Base-by-base conservation (phyloP, 2,888 invertebrate species). In the Syritta pipiens region DNA sequence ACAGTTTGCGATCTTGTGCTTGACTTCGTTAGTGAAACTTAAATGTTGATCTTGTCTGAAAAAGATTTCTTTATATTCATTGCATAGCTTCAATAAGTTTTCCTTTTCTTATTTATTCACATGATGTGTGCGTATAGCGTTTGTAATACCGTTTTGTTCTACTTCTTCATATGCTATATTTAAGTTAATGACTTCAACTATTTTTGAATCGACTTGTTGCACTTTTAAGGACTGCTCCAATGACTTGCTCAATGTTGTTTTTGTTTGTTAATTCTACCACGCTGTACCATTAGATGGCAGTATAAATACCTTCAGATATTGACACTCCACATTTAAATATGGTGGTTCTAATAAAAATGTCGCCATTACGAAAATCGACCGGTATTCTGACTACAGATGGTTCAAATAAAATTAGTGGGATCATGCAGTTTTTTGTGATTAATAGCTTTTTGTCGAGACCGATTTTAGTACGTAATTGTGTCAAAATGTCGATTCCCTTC, bases 371-470 rank as follows among this genome's bases (percentile, higher is more conserved):
- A 19, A 74, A 22, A 48, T 72, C 55, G 7, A 68, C 55, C 12
- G 67, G 67, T 24, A 75, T 4, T 17, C 30, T 19, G 4, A 44
- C 44, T 32, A 75, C 44, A 5, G 44, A 9, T 5, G 57, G 62
- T 62, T 62, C 59, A 10, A 37, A 67, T 30, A 1, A 10, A 7
- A 20, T 9, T 37, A 76, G 12, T 9, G 67, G 62, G 19, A 72
- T 55, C 7, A 6, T n/a, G n/a, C 48, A 14, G 19, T 44, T 35
- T 14, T 44, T 53, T 19, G 67, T 72, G 20, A 37, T 40, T 35
- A 77, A 26, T 4, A 44, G 6, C 5, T 46, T 40, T 14, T 72
- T 67, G 2, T 6, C 42, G 2, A 79, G 30, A 51, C 74, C 72
- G 17, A 77, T 20, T 37, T 48, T 57, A 9, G 49, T 30, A 20